These are phyloP conservation scores for Camelus dromedarius DNA, from an alignment of 2,113 vertebrate species.

Conservation along the genomic window DNA sequence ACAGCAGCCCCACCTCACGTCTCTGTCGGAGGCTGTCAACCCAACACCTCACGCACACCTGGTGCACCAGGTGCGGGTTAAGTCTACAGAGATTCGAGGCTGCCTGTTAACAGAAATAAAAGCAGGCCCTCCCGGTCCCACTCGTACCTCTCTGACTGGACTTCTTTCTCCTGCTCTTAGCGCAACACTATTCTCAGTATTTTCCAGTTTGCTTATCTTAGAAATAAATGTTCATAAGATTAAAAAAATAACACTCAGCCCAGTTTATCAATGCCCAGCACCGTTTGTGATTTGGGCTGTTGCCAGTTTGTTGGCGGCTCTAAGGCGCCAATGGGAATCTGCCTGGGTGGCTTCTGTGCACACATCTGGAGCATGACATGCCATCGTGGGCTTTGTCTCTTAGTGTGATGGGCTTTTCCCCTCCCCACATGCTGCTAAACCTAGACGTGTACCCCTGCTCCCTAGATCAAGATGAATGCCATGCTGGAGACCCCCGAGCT, in stretches of 20 bases:
- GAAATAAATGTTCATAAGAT: not conserved
- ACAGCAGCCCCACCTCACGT: fast-evolving
- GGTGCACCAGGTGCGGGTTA: not conserved
- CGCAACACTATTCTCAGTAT: not conserved
- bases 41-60: not conserved
- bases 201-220: not conserved
- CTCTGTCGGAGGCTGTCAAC: not conserved
- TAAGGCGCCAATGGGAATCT: fast-evolving
- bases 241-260: not conserved
- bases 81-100: not conserved
- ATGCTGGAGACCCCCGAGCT: constrained; percentile 94
- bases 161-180: not conserved
- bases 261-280: not conserved
- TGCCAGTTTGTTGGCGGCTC: not conserved
- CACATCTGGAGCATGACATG: fast-evolving
- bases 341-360: not conserved
- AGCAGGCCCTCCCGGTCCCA: fast-evolving
- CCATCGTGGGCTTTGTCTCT: not conserved
- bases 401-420: not conserved
- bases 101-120: not conserved
- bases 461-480: constrained; percentile 86
- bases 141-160: not conserved
- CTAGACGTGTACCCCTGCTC: not conserved
- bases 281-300: not conserved
- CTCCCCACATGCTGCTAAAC: not conserved